Evolutionary conservation across 2,797 vertebrate genomes (phyloP).

Genomic region (Gymnothorax reevesii): DNA sequence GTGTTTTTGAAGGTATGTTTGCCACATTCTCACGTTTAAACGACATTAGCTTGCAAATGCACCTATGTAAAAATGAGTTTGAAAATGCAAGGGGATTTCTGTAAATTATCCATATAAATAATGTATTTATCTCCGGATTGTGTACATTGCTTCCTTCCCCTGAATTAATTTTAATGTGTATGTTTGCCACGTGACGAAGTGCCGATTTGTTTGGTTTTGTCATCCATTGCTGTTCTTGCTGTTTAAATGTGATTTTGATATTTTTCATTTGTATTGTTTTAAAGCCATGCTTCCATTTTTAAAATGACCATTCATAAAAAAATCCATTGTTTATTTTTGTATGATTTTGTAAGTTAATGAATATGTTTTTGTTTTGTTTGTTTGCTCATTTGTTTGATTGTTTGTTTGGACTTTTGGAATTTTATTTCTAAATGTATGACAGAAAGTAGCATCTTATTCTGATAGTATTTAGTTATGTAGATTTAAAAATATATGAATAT

Average conservation of each 20-base stretch:
- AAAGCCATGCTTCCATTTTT: constrained; percentile 85
- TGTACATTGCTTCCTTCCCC: constrained; percentile 86
- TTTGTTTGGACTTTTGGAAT: constrained; percentile 33
- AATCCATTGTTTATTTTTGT: constrained; percentile 97
- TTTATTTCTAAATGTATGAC: constrained; percentile 85
- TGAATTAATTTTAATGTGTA: constrained; percentile 90
- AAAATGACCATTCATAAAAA: constrained; percentile 74
- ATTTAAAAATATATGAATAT: constrained; percentile 83
- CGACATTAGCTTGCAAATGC: constrained; percentile 83
- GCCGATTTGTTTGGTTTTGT: constrained; percentile 83
- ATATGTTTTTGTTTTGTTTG: constrained; percentile 47
- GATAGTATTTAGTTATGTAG: constrained; percentile 98
- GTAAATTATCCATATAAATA: constrained; percentile 98
- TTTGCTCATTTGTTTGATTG: constrained; percentile 34
- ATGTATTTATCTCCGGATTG: constrained; percentile 97
- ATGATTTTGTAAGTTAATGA: constrained; percentile 95
- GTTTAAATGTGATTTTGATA: constrained; percentile 91
- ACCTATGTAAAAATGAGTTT: constrained; percentile 82
- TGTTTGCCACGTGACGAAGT: constrained; percentile 89
- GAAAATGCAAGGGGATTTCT: constrained; percentile 79
- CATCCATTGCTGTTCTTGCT: constrained; percentile 84
- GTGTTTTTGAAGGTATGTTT: constrained; percentile 76
- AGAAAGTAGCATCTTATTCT: constrained; percentile 95
- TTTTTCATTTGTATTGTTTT: constrained; percentile 79
- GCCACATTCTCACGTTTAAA: constrained; percentile 82